Base-by-base conservation (phyloP, 1,140 invertebrate species). In the Drosophila elegans region DNA sequence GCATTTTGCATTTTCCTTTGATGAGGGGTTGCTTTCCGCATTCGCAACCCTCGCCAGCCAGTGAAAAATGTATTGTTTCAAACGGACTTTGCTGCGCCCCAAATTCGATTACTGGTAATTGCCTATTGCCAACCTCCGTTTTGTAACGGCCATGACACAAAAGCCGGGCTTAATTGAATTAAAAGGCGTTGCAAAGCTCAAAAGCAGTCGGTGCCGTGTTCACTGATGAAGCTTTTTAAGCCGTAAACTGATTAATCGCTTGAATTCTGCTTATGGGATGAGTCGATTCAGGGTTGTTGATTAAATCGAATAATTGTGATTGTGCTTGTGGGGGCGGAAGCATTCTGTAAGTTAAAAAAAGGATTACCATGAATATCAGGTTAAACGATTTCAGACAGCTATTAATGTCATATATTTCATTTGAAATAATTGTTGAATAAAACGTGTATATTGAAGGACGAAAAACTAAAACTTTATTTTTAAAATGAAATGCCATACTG, bases 81-180 rank as follows among this genome's bases (percentile, higher is more conserved):
- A 86, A 76, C 82, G 82, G 74, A 81, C 78, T 81, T 62, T 48
- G 41, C 52, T 53, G 62, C 44, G 52, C 52, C 59, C 82, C 56
- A 80, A 80, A 85, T 85, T 85, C 81, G 81, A 85, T 85, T 85
- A 85, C 78, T 69, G 78, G 81, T 81, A 85, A 85, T 84, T 84
- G 81, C 78, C 81, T 78, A 85, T 86, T 81, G 68, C 75, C 62
- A 75, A 66, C 53, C 62, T 46, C 34, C n/a, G 13, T 2, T 36
- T 21, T 9, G 46, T 6, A 42, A 45, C 4, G 60, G 69, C 29
- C 38, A 57, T 42, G 38, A 64, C 73, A 80, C 73, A 85, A 85
- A 80, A 81, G 78, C 78, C 68, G 53, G 66, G 60, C 74, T 74
- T 86, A 85, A 85, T 85, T 85, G 74, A 86, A 85, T 85, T 85